Base-by-base conservation (phyloP, 2,888 invertebrate genomes). In the Orthonychiurus folsomi region DNA sequence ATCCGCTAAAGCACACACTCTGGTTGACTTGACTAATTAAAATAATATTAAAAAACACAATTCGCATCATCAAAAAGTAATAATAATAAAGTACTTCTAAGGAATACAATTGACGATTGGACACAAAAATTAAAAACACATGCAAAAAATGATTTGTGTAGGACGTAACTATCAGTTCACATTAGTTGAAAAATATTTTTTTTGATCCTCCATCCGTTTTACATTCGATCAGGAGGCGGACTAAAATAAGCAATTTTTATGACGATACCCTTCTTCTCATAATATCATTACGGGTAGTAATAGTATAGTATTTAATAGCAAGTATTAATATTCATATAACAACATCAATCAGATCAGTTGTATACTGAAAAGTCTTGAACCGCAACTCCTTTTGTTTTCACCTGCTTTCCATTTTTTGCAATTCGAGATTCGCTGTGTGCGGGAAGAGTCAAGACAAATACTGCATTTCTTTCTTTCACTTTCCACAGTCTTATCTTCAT, bases 331-430 rank as follows among this genome's bases (percentile, higher is more conserved):
- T 60, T 60, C 23, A 47, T 55, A 55, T 47, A 55, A 55, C 56
- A 24, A 55, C 48, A 23, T 50, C 26, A n/a, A 57, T 37, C 3
- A 59, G 47, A 60, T 55, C 48, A 54, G 55, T 55, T 60, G 56
- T 55, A 60, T 55, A 60, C 60, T 55, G 60, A 60, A 60, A 60
- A 60, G 47, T 60, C 55, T 55, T 47, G 50, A 54, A 48, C 58
- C 25, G n/a, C n/a, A 18, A 27, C n/a, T 58, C 48, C 21, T 55
- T 56, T 56, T 18, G 20, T 50, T 50, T 58, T 58, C 12, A 50
- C 50, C 25, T 23, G 48, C 24, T n/a, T n/a, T n/a, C n/a, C n/a
- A n/a, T n/a, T n/a, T n/a, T n/a, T n/a, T n/a, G n/a, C n/a, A n/a
- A n/a, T n/a, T n/a, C n/a, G n/a, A n/a, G n/a, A n/a, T n/a, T n/a